Base-by-base conservation (phyloP, 2,888 invertebrate species). In the Dryocosmus kuriphilus region DNA sequence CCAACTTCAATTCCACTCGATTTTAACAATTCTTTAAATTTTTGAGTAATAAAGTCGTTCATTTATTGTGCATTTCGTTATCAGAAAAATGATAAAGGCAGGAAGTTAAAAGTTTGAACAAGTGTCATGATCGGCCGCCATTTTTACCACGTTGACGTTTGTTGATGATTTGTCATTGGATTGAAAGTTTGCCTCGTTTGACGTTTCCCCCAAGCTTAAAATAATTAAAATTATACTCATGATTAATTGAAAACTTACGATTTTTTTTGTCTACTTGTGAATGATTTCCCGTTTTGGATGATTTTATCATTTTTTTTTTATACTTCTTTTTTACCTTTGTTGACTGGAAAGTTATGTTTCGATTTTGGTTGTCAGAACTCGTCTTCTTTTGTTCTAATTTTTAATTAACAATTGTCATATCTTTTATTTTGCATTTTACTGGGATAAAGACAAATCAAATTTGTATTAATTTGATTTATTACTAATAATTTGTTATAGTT, bases 121-220 rank as follows among this genome's bases (percentile, higher is more conserved):
- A 71, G 51, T 71, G 51, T 51, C 71, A 30, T n/a, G 51, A 30
- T 51, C 30, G 46, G 51, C 30, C 71, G 71, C 71, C 71, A 71
- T 71, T 46, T 51, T 71, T 71, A 5, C 46, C 51, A n/a, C 71
- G 30, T 71, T 71, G 71, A 71, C 71, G 71, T 71, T 71, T 71
- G 71, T 71, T 71, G 71, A 71, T 71, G 71, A 71, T n/a, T 71
- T 71, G 67, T 71, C 67, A 71, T 71, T 27, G 32, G 46, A 51
- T 30, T 30, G 46, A 30, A 16, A 41, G 4, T 4, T 4, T 14
- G 27, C n/a, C 30, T 51, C 30, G 24, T 71, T 71, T 71, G 71
- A 71, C 51, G 51, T 71, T 71, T 51, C 8, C 51, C 51, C n/a
- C 51, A n/a, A 32, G 71, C 30, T 71, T 51, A 1, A 14, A 51